phyloP scores from a whole-genome alignment of 2,797 vertebrate species.

The Gorsachius magnificus region DNA sequence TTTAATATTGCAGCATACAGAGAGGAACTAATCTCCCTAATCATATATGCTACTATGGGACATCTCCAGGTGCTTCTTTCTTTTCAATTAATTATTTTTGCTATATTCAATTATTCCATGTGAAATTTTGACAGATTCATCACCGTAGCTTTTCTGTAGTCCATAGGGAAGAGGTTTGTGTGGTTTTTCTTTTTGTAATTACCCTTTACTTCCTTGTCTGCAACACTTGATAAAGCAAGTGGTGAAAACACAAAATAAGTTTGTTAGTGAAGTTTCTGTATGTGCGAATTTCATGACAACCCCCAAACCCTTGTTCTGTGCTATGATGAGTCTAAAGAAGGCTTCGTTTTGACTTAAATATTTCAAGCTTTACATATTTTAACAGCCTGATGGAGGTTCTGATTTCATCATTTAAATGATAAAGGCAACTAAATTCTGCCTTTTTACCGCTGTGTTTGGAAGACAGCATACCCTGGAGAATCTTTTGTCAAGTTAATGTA shows the following conservation, averaged over 20 bases:
- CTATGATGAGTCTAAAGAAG: neutral
- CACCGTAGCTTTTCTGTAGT: neutral
- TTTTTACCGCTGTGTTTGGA: neutral
- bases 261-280: neutral
- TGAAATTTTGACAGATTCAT: neutral
- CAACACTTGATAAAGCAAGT: neutral
- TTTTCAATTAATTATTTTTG: neutral
- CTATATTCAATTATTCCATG: neutral
- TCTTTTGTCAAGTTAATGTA: neutral
- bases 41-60: neutral
- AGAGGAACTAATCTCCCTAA: neutral
- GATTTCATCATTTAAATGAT: neutral
- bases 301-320: neutral
- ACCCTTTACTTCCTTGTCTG: neutral
- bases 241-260: neutral
- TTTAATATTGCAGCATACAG: neutral
- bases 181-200: neutral
- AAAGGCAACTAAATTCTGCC: neutral
- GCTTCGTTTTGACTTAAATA: neutral
- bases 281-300: neutral
- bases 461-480: neutral
- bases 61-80: neutral
- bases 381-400: neutral
- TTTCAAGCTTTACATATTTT: neutral
- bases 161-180: neutral